Conservation (phyloP, 2,797 vertebrate species). For the Protonibea diacanthus region DNA sequence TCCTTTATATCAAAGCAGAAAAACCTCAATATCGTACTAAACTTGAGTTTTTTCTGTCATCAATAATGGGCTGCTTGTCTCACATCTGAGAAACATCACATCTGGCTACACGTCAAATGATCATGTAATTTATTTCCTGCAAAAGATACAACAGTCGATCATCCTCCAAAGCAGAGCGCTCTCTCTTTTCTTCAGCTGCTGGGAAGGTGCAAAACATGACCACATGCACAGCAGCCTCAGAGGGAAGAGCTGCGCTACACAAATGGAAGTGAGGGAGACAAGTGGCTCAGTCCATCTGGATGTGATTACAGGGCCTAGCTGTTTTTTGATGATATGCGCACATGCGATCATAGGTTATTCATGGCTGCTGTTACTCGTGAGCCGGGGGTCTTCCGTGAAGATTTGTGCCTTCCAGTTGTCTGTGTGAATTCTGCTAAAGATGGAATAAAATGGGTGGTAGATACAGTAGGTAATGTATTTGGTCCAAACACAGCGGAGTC, state of each 20-base stretch:
- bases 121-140: slow-evolving; percentile 64
- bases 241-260: slow-evolving; percentile 35
- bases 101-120: slow-evolving; percentile 42
- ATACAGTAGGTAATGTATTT: slow-evolving; percentile 49
- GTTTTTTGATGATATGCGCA: slow-evolving; percentile 56
- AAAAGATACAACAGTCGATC: slow-evolving; percentile 50
- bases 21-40: no score
- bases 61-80: neutral
- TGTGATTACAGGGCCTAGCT: slow-evolving; percentile 60
- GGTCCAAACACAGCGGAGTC: slow-evolving; percentile 55
- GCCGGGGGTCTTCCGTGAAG: slow-evolving; percentile 46
- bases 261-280: slow-evolving; percentile 22
- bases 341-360: slow-evolving; percentile 65
- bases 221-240: slow-evolving; percentile 50
- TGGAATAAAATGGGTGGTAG: slow-evolving; percentile 38
- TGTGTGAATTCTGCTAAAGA: slow-evolving; percentile 45
- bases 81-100: slow-evolving; percentile 49
- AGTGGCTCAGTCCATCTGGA: slow-evolving; percentile 73
- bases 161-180: slow-evolving; percentile 15
- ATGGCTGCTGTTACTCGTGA: slow-evolving; percentile 35
- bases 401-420: slow-evolving; percentile 62
- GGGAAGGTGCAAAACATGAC: slow-evolving; percentile 63
- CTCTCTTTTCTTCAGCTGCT: slow-evolving; percentile 43
- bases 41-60: neutral
- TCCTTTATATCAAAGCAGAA: neutral